Conservation (phyloP, 2,113 vertebrate genomes). For the Eleginops maclovinus region DNA sequence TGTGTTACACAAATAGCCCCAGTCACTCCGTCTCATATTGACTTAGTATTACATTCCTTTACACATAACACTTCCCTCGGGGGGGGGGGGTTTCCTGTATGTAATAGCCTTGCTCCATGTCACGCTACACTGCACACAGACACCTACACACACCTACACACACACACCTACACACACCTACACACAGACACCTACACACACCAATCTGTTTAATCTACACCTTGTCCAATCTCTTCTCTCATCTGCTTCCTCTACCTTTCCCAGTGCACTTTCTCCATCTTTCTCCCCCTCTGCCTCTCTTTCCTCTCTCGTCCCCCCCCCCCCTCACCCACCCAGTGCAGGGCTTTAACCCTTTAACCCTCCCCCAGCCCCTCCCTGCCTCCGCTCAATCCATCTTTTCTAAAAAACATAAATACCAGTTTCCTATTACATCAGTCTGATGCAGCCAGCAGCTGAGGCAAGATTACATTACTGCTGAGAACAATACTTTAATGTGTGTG, state of each 20-base stretch:
- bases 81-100: constrained; percentile 35
- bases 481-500: constrained; percentile 53
- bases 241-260: constrained; percentile 30
- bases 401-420: constrained; percentile 78
- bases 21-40: constrained; percentile 27
- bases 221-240: constrained; percentile 45
- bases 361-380: constrained; percentile 15
- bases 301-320: neutral
- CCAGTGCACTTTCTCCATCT: constrained; percentile 43
- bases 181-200: constrained; percentile 37
- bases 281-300: constrained; percentile 12
- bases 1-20: constrained; percentile 37
- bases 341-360: constrained; percentile 66
- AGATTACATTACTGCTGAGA: constrained; percentile 76
- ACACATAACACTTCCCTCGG: constrained; percentile 25
- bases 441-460: constrained; percentile 74
- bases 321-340: constrained; percentile 30
- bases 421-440: constrained; percentile 80
- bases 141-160: neutral
- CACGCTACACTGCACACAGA: constrained; percentile 23
- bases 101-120: constrained; percentile 43
- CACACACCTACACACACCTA: constrained; percentile 3
- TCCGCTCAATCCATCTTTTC: constrained; percentile 60
- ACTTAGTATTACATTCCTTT: constrained; percentile 50
- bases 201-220: constrained; percentile 67